Conservation (phyloP, 2,797 vertebrate genomes). For the Chloroceryle amazona region DNA sequence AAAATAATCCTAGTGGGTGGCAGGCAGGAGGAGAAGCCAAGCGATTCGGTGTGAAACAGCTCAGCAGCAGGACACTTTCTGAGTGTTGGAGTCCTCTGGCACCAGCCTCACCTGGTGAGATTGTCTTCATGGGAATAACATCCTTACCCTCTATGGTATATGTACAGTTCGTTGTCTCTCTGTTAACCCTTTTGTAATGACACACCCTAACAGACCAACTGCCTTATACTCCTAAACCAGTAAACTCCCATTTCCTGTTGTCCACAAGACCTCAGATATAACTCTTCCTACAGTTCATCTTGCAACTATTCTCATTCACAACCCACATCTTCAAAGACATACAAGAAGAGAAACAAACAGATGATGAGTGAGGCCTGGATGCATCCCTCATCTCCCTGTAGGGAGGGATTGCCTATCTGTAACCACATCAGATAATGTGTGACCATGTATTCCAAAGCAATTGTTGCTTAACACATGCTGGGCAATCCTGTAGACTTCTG, state of each 20-base stretch:
- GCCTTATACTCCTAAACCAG: not conserved
- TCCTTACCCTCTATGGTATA: not conserved
- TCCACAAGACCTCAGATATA: not conserved
- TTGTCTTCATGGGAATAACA: not conserved
- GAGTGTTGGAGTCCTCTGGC: not conserved
- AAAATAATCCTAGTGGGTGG: slow-evolving; percentile 20
- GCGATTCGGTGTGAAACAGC: not conserved
- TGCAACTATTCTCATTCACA: not conserved
- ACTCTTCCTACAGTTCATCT: not conserved
- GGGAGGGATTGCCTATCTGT: not conserved
- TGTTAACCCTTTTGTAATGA: not conserved
- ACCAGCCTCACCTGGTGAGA: not conserved
- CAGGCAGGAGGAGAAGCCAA: not conserved
- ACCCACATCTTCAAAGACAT: not conserved
- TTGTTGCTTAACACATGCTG: not conserved
- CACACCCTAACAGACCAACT: not conserved
- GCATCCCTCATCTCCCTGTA: not conserved
- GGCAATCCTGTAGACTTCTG: not conserved
- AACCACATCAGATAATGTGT: slow-evolving; percentile 36
- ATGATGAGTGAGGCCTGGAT: not conserved
- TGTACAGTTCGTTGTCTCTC: not conserved
- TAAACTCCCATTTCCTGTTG: not conserved
- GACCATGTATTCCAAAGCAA: not conserved
- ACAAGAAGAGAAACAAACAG: not conserved
- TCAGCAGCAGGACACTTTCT: not conserved